Evolutionary conservation across 2,113 vertebrate species (phyloP).

Genomic region (Chaenogobius annularis): DNA sequence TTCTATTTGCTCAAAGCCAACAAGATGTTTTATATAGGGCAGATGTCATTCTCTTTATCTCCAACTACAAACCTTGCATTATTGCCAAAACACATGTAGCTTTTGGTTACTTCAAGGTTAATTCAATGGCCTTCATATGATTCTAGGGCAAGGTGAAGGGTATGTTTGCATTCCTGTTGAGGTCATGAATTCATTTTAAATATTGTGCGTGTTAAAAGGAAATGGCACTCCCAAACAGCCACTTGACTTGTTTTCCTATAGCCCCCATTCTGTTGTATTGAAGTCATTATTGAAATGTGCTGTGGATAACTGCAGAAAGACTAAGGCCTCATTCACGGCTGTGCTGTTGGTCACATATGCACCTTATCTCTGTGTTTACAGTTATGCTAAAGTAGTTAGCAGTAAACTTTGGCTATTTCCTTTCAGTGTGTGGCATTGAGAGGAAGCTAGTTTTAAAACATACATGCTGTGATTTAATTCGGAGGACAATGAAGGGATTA

Average conservation of each 20-base stretch:
- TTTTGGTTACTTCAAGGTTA: slow-evolving; percentile 1
- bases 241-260: neutral
- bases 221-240: neutral
- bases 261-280: neutral
- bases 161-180: neutral
- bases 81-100: slow-evolving; percentile 1
- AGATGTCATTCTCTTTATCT: neutral
- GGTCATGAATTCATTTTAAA: neutral
- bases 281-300: neutral
- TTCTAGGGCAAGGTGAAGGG: neutral
- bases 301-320: neutral
- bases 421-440: neutral
- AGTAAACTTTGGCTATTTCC: neutral
- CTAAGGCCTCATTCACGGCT: neutral
- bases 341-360: neutral
- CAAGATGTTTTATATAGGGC: neutral
- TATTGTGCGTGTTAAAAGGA: neutral
- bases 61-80: neutral
- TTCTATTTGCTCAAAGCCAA: neutral
- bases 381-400: neutral
- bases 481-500: neutral
- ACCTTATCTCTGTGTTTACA: neutral
- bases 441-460: neutral
- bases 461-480: neutral
- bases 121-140: neutral